Evolutionary conservation across 2,113 vertebrate species (phyloP).

Genomic region (Rhinopomastus cyanomelas): DNA sequence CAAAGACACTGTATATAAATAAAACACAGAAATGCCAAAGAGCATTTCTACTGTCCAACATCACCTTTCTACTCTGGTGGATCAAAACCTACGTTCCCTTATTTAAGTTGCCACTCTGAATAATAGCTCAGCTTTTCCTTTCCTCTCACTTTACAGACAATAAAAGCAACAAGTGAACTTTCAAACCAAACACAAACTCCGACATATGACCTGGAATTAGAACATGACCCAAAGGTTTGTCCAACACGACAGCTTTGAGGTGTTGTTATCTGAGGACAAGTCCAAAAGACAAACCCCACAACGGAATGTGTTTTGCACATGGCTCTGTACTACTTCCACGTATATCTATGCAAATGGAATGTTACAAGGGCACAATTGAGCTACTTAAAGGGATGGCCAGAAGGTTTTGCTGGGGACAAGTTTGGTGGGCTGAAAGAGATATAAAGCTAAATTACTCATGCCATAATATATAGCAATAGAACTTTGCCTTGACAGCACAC

Average conservation of each 20-base stretch:
- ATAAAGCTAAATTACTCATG: background rate
- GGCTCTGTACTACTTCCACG: background rate
- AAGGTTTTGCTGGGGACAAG: background rate
- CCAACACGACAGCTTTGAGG: background rate
- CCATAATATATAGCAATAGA: background rate
- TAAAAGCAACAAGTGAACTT: background rate
- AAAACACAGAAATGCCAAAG: background rate
- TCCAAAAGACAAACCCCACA: background rate
- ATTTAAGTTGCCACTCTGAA: background rate
- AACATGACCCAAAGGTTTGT: background rate
- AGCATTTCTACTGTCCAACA: background rate
- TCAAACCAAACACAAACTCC: background rate
- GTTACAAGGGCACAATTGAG: background rate
- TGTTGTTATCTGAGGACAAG: background rate
- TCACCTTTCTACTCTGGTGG: background rate
- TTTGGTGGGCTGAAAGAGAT: background rate
- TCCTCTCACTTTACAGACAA: background rate
- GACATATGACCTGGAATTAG: background rate
- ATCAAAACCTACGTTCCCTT: background rate
- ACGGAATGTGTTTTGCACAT: background rate
- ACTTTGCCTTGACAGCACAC: background rate
- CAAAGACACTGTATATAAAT: background rate
- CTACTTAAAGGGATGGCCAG: background rate
- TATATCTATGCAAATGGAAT: background rate
- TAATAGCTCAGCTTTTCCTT: background rate